Conservation (phyloP, 2,113 vertebrate species). For the Entelurus aequoreus region DNA sequence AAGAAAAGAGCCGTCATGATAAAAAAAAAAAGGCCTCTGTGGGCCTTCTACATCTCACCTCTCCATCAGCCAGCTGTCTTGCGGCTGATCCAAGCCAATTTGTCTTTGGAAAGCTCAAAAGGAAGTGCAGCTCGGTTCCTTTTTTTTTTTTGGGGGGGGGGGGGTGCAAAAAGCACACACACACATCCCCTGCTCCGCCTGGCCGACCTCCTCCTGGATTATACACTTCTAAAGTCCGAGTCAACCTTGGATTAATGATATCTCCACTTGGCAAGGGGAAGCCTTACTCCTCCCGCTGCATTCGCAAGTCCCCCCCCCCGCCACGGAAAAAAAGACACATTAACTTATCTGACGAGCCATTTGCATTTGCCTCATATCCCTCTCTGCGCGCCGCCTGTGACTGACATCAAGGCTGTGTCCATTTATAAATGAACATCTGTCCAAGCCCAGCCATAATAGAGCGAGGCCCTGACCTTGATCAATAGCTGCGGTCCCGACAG, state of each 20-base stretch:
- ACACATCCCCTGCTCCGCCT: constrained; percentile 24
- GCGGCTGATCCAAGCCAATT: constrained; percentile 57
- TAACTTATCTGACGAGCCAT: constrained; percentile 50
- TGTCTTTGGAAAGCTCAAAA: constrained; percentile 51
- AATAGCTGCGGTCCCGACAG: constrained; percentile 30
- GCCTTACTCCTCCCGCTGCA: constrained; percentile 34
- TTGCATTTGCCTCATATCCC: constrained; percentile 22
- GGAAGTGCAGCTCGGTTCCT: constrained; percentile 41
- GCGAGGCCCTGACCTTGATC: constrained; percentile 47
- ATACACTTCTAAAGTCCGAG: constrained; percentile 40
- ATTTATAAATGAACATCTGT: constrained; percentile 47
- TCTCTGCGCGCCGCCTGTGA: constrained; percentile 1
- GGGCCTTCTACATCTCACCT: constrained; percentile 44
- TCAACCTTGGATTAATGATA: constrained; percentile 60
- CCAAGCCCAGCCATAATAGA: constrained; percentile 42
- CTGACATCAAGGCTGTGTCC: constrained; percentile 36
- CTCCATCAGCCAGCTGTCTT: constrained; percentile 54
- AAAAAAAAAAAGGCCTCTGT: constrained; percentile 52
- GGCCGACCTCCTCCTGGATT: constrained; percentile 33
- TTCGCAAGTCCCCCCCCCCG: constrained; percentile 33
- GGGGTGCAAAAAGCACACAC: constrained; percentile 16
- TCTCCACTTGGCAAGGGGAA: constrained; percentile 34
- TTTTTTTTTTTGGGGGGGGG: constrained; percentile 11
- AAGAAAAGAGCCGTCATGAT: constrained; percentile 42
- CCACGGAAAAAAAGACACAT: constrained; percentile 42